phyloP scores from a whole-genome alignment of 2,113 vertebrate genomes.

The Toxotes chatareus region DNA sequence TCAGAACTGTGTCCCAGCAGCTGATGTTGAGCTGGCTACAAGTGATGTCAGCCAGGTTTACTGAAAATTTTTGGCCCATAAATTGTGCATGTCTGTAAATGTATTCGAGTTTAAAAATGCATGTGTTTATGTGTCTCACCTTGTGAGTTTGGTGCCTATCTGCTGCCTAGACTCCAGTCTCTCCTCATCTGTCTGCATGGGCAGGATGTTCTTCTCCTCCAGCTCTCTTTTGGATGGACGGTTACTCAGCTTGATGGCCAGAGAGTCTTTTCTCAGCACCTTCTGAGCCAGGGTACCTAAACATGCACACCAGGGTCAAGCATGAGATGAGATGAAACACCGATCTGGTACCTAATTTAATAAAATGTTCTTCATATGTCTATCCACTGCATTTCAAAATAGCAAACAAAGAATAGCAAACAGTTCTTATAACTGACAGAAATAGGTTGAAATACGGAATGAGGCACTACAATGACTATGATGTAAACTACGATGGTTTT shows the following conservation, averaged over 20 bases:
- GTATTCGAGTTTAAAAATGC: conserved; percentile 21
- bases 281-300: conserved; percentile 94
- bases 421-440: background rate
- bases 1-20: background rate
- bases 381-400: background rate
- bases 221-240: conserved; percentile 95
- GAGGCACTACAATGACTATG: background rate
- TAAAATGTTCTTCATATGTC: background rate
- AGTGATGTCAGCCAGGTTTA: conserved; percentile 19
- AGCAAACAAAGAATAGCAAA: too few relatives aligned
- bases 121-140: conserved; percentile 81
- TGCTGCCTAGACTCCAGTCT: conserved; percentile 95
- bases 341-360: background rate
- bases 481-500: background rate
- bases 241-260: conserved; percentile 99
- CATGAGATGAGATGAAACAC: background rate
- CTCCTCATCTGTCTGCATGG: conserved; percentile 96
- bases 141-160: conserved; percentile 97
- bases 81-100: conserved; percentile 21
- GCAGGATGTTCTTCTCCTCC: conserved; percentile 98
- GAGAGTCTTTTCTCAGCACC: conserved; percentile 96
- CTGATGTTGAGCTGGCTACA: background rate
- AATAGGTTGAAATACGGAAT: background rate
- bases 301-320: conserved; percentile 19
- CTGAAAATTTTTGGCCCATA: conserved; percentile 9